Base-by-base conservation (phyloP, 2,797 vertebrate genomes). In the Neostethus bicornis region DNA sequence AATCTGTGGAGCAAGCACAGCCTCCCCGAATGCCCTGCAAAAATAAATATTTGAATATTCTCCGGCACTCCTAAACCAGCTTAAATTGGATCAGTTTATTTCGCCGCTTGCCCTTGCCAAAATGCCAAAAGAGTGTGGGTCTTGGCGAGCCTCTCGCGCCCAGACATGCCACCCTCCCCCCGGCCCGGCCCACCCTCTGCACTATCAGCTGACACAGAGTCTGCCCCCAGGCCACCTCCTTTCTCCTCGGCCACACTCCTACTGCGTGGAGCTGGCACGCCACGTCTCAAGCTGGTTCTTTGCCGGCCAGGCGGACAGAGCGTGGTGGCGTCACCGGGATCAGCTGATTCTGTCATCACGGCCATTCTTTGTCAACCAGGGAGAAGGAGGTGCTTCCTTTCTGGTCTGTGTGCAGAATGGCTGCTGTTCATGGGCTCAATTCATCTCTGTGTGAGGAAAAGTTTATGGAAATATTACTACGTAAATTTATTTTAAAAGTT, bases 21-120 rank as follows among this genome's bases (percentile, higher is more conserved):
- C 80, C 70, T 75, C 77, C 83, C 70, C 29, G 58, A 75, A 86
- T 81, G 86, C 86, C 85, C 83, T 73, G 83, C 80, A 79, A 87
- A 91, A 90, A 90, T 83, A 90, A 91, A 92, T 92, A 92, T 92
- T 92, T 92, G 91, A 92, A 91, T 91, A 91, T 91, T 90, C 91
- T 90, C 79, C 87, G 73, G 76, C 83, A 68, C 87, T 92, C 84
- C 86, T 90, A 87, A 87, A 92, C 90, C 89, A 84, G 90, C 91
- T 93, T 92, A 93, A 91, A 91, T 90, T 91, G 91, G 92, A 93
- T 92, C 90, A 90, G 88, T 90, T 88, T 84, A 81, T 85, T 85
- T 85, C 81, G 84, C 87, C 87, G 89, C 87, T 61, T 90, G 85
- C 57, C 85, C 83, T 79, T 92, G 92, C 92, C 91, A 93, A 93